Evolutionary conservation across 2,113 vertebrate genomes (phyloP), one percentile per base, ranked within the genome.

Genomic region (Eira barbara): DNA sequence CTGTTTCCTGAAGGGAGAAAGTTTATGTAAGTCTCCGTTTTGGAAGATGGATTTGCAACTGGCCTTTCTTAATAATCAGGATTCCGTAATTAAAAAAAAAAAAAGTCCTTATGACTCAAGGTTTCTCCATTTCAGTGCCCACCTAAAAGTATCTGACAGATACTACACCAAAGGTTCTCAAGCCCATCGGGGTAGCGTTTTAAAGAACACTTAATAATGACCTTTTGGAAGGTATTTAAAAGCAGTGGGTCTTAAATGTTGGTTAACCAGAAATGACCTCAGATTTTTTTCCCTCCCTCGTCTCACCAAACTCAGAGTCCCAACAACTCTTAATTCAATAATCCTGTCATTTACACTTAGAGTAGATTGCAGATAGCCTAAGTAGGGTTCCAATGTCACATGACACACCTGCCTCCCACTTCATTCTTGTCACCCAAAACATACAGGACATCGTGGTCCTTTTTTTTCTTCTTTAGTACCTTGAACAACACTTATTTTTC

Each of bases 1-100:
- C 98, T 99, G 99, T 98, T 99, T 99, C 98, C 99, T 99, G 98
- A 4, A 2, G 88, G 29, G 71, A 90, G 34, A 89, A 4, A 34
- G 23, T 81, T 71, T 42, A 31, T 55, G 2, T 78, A 81, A 93
- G 23, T 95, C n/a, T 65, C 31, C 65, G 20, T 87, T 14, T 49
- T 49, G 65, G 7, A 79, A 83, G 49, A 73, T 3, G 14, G n/a
- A 61, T 55, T 94, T 92, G 45, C 49, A 84, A 80, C 7, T 45
- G 18, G 71, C 25, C 15, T 79, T 86, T 61, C 39, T 81, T 63
- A 84, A 83, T 61, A 73, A 73, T 84, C 23, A 59, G 86, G 63
- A 61, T 57, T 85, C 31, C 34, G 78, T 92, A 65, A 3, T 69
- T 4, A 2, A n/a, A 69, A 69, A 69, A 59, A 89, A 57, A 89